These are phyloP conservation scores for Semnornis frantzii DNA, from an alignment of 2,113 vertebrate species.

Conservation along the genomic window DNA sequence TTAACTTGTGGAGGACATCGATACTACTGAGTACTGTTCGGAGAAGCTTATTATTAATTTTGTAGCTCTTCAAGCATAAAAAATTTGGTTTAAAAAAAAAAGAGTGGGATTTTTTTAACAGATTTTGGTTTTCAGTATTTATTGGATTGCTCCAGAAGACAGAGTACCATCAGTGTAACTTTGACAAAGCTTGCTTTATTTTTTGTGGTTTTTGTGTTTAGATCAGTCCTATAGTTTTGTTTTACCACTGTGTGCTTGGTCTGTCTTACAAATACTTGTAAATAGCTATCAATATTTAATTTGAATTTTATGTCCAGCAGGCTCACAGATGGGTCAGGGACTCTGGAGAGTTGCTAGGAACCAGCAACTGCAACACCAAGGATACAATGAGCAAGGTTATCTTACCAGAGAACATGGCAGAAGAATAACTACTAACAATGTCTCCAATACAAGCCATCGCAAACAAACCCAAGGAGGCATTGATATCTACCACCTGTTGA, in stretches of 20 bases:
- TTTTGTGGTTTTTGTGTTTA: too few relatives aligned
- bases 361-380: slow-evolving; percentile 92
- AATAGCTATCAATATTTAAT: not conserved
- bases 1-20: not conserved
- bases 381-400: slow-evolving; percentile 82
- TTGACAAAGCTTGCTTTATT: not conserved
- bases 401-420: slow-evolving; percentile 77
- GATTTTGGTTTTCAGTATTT: not conserved
- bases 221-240: not conserved
- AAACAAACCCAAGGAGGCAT: slow-evolving; percentile 86
- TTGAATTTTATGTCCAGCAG: slow-evolving; percentile 65
- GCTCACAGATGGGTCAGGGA: slow-evolving; percentile 95
- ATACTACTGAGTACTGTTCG: not conserved
- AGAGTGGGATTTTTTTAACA: not conserved
- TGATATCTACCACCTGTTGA: slow-evolving; percentile 92
- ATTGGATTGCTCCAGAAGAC: not conserved
- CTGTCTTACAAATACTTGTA: not conserved
- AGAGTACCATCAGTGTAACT: not conserved
- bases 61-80: not conserved
- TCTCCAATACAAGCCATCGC: slow-evolving; percentile 68
- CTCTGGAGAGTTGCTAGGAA: slow-evolving; percentile 97
- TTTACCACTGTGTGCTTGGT: not conserved
- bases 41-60: not conserved
- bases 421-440: slow-evolving; percentile 71
- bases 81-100: not conserved